Conservation (phyloP, 1,140 invertebrate genomes). For the Battus philenor region DNA sequence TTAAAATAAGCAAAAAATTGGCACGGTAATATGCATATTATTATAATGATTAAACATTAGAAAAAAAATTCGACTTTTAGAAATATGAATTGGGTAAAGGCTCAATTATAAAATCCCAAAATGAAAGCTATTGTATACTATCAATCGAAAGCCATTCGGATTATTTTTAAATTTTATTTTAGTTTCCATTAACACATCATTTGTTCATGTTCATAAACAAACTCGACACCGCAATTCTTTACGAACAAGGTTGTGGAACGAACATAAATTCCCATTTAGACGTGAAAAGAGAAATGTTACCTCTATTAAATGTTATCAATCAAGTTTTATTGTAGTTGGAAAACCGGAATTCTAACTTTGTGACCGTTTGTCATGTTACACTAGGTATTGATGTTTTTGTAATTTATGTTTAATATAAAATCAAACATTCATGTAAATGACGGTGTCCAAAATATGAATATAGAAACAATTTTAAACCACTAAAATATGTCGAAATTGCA, state of each 20-base stretch:
- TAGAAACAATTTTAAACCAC: no score
- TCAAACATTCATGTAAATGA: not conserved
- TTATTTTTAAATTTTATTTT: no score
- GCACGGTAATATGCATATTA: no score
- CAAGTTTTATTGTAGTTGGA: slow-evolving; percentile 28
- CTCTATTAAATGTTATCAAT: slow-evolving; percentile 22
- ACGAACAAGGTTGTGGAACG: not conserved
- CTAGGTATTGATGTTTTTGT: slow-evolving; percentile 25
- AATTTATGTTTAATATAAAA: slow-evolving; percentile 20
- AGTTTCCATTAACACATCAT: slow-evolving; percentile 8
- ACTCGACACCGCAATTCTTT: slow-evolving; percentile 2
- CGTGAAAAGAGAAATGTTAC: slow-evolving; percentile 20
- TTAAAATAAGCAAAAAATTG: no score
- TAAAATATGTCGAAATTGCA: no score
- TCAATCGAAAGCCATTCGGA: no score
- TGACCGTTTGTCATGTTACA: slow-evolving; percentile 22
- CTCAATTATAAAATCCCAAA: no score
- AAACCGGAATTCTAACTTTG: slow-evolving; percentile 28
- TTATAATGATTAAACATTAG: no score
- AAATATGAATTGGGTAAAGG: no score
- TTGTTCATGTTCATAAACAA: slow-evolving; percentile 7
- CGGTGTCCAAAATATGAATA: no score
- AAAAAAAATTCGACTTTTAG: no score
- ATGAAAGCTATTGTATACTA: no score
- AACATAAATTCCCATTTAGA: slow-evolving; percentile 28